These are phyloP conservation scores for Nicator chloris DNA, from an alignment of 2,113 vertebrate species.

Conservation along the genomic window DNA sequence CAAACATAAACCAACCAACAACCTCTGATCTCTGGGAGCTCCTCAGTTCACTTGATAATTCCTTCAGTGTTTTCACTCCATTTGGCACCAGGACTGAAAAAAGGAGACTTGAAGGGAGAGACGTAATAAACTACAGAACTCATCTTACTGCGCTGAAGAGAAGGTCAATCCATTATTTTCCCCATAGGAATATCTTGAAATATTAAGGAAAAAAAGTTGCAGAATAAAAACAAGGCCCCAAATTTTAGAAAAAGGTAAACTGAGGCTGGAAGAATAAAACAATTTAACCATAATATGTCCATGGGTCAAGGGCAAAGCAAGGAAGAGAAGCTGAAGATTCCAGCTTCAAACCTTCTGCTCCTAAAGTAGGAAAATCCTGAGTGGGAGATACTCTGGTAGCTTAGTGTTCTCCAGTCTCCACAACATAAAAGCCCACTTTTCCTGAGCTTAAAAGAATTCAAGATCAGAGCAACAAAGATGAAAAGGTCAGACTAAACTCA, in stretches of 20 bases:
- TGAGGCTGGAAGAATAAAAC: background rate
- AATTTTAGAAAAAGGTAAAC: background rate
- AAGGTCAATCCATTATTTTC: background rate
- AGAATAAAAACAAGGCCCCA: background rate
- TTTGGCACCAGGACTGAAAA: background rate
- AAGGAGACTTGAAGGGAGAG: background rate
- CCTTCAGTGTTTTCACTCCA: background rate
- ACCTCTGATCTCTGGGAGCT: background rate
- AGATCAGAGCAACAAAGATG: slow-evolving; percentile 16
- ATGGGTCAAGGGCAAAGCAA: background rate
- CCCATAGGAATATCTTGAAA: background rate
- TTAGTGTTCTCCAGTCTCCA: background rate
- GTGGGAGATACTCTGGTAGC: background rate
- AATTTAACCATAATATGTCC: background rate
- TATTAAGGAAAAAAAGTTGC: background rate
- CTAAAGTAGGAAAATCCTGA: background rate
- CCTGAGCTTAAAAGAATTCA: slow-evolving; percentile 26
- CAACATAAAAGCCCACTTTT: background rate
- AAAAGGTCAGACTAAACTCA: slow-evolving; percentile 44
- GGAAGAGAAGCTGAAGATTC: background rate
- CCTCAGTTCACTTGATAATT: background rate
- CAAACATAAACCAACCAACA: background rate
- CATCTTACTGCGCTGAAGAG: background rate
- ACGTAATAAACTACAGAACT: background rate
- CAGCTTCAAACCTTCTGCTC: background rate